These are phyloP conservation scores for Chrysaora quinquecirrha DNA, from an alignment of 30 jellyfish, hydroid and myxozoan genomes.

Conservation along the genomic window DNA sequence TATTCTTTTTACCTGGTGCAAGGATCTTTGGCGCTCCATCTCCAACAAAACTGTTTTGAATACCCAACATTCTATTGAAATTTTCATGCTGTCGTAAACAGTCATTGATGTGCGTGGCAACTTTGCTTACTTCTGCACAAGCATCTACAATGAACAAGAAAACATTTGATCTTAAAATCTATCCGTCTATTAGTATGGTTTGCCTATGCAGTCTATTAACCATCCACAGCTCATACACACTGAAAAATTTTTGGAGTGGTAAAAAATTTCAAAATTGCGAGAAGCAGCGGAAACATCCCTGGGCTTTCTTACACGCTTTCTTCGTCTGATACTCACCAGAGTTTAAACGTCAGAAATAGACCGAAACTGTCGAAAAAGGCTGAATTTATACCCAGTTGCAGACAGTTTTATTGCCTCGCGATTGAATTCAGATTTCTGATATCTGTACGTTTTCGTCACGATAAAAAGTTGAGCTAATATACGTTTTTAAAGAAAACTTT, in stretches of 20 bases:
- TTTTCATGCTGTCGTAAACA: conserved; percentile 95
- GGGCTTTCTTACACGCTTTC: no score
- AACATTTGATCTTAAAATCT: not conserved
- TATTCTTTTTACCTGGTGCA: conserved; percentile 98
- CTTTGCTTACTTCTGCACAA: conserved; percentile 69
- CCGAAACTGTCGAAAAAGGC: no score
- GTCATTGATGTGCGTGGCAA: conserved; percentile 92
- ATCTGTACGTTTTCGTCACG: not conserved
- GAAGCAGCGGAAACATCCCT: no score
- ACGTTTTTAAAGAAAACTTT: no score
- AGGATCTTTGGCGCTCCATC: conserved; percentile 83
- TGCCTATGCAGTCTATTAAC: no score
- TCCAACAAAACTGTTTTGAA: conserved; percentile 88
- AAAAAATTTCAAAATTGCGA: no score
- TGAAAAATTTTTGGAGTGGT: not conserved
- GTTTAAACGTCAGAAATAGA: no score
- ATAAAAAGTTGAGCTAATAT: not conserved
- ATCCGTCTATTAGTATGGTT: not conserved
- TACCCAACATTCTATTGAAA: conserved; percentile 83
- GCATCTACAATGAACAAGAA: conserved; percentile 60
- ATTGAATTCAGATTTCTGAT: not conserved
- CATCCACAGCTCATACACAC: not conserved
- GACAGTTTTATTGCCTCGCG: not conserved
- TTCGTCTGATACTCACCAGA: no score
- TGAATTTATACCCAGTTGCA: no score